phyloP scores from a whole-genome alignment of 2,113 vertebrate genomes.

The Ellobius talpinus region DNA sequence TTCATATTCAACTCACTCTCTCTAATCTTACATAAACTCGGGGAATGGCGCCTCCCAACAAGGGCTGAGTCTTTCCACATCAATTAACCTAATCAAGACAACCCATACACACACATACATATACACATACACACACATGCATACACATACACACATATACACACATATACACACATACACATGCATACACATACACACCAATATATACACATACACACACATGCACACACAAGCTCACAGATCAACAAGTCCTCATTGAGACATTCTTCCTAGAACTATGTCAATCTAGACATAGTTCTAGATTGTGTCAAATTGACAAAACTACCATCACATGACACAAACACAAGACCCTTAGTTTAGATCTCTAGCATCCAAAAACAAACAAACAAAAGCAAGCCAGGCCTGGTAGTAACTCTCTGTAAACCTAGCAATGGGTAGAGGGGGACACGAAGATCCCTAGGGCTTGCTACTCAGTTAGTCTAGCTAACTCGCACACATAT shows the following conservation, averaged over 20 bases:
- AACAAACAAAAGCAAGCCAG: neutral
- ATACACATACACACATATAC: too few species aligned
- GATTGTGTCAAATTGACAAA: neutral
- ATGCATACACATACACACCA: accelerated
- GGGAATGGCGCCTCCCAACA: neutral
- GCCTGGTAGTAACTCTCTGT: neutral
- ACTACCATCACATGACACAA: too few species aligned
- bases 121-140: neutral
- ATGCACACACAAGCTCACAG: neutral
- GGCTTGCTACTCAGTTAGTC: neutral
- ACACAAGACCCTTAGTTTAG: neutral
- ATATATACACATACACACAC: too few species aligned
- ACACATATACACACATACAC: too few species aligned
- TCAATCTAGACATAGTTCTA: too few species aligned
- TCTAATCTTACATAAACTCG: neutral
- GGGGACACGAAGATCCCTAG: neutral
- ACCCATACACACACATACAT: neutral
- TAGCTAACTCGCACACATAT: neutral
- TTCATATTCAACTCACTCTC: neutral
- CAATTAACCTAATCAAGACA: neutral
- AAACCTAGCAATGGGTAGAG: neutral
- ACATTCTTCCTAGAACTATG: neutral
- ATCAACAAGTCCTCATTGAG: neutral
- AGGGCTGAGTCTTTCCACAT: neutral
- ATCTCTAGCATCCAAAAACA: neutral